These are phyloP conservation scores for Microtus ochrogaster DNA, from an alignment of 2,113 vertebrate species.

Conservation along the genomic window DNA sequence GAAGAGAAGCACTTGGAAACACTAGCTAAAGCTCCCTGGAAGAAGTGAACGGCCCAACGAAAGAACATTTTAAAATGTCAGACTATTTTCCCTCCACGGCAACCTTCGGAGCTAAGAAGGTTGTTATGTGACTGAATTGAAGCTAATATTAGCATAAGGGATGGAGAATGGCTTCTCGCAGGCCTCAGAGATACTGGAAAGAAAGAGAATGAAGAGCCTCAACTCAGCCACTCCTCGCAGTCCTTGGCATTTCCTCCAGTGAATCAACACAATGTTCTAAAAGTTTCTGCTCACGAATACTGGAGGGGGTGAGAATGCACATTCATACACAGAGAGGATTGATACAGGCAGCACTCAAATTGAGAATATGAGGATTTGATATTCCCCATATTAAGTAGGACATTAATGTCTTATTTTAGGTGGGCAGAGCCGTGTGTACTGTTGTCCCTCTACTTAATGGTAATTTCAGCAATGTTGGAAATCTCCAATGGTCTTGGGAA, in stretches of 20 bases:
- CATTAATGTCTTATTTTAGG: not conserved
- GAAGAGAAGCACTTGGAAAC: not conserved
- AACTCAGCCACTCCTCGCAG: not conserved
- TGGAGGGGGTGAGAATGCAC: not conserved
- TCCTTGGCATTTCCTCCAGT: not conserved
- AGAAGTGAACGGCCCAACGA: not conserved
- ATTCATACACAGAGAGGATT: not conserved
- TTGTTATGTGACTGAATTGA: not conserved
- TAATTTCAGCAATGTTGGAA: constrained; percentile 21
- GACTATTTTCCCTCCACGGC: not conserved
- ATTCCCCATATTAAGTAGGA: not conserved
- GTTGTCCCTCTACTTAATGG: not conserved
- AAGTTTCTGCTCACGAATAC: not conserved
- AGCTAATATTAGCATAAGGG: not conserved
- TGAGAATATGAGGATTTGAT: not conserved
- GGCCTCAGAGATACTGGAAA: not conserved
- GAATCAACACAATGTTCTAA: not conserved
- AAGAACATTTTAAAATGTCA: not conserved
- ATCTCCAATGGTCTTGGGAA: not conserved
- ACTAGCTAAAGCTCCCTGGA: not conserved
- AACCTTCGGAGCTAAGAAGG: not conserved
- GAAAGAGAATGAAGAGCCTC: not conserved
- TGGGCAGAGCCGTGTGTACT: not conserved
- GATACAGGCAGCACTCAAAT: not conserved
- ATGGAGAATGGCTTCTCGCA: not conserved